Evolutionary conservation across 2,888 invertebrate species (phyloP).

Genomic region (Aplocera efformata): DNA sequence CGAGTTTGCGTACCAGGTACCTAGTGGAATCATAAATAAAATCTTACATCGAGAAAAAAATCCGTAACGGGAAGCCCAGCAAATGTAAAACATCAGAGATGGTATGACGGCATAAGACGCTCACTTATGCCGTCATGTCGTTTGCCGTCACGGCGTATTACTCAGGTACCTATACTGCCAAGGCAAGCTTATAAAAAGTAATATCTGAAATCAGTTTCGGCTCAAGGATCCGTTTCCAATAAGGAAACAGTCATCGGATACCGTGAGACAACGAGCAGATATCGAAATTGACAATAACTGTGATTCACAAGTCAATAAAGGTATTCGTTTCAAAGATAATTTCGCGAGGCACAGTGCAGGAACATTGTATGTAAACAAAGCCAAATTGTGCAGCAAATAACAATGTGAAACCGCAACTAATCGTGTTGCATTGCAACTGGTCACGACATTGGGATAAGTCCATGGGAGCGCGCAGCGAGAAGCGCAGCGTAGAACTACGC

Average conservation of each 20-base stretch:
- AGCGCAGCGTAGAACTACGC: background rate
- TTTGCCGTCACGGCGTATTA: too few relatives aligned
- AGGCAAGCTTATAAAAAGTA: too few relatives aligned
- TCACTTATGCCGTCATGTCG: too few relatives aligned
- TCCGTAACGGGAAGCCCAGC: too few relatives aligned
- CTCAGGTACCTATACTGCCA: too few relatives aligned
- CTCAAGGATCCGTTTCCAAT: background rate
- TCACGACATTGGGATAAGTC: slow-evolving; percentile 21
- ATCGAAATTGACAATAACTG: slow-evolving; percentile 13
- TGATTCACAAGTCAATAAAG: slow-evolving; percentile 8
- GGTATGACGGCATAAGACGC: too few relatives aligned
- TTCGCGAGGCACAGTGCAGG: slow-evolving; percentile 14
- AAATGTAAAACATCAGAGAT: too few relatives aligned
- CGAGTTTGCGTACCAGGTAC: too few relatives aligned
- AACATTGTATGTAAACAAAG: slow-evolving; percentile 26
- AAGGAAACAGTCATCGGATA: background rate
- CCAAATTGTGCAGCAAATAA: slow-evolving; percentile 30
- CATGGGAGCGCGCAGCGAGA: slow-evolving; percentile 1
- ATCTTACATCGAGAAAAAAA: too few relatives aligned
- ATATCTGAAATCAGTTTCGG: too few relatives aligned
- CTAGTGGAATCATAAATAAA: too few relatives aligned
- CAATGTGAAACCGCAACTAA: slow-evolving; percentile 34
- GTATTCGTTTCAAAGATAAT: slow-evolving; percentile 10
- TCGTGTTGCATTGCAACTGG: slow-evolving; percentile 22
- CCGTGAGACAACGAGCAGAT: slow-evolving; percentile 1